phyloP scores from a whole-genome alignment of 2,888 invertebrate species.

The Linyphia triangularis region DNA sequence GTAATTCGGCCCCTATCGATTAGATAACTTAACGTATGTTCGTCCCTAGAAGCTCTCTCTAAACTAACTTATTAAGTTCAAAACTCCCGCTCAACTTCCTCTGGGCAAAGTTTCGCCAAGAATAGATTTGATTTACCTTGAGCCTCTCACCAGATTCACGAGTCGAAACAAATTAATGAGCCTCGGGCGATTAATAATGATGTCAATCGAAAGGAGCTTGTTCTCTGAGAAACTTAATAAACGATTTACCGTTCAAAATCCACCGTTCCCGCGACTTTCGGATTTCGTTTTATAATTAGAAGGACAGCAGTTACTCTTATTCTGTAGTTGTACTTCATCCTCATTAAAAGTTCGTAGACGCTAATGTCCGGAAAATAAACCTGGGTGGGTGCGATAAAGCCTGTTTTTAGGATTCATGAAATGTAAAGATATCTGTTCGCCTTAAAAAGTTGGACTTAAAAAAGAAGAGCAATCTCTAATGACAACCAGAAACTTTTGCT shows the following conservation, averaged over 20 bases:
- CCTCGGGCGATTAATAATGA: slow-evolving; percentile 49
- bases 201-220: slow-evolving; percentile 32
- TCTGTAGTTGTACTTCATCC: too few relatives aligned
- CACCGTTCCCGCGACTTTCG: background rate
- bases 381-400: too few relatives aligned
- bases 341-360: too few relatives aligned
- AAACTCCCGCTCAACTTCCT: slow-evolving; percentile 29
- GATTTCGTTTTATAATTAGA: slow-evolving; percentile 47
- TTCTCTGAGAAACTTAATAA: slow-evolving; percentile 25
- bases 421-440: too few relatives aligned
- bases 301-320: too few relatives aligned
- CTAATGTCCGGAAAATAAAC: too few relatives aligned
- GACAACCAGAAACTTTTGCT: too few relatives aligned
- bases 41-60: background rate
- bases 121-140: slow-evolving; percentile 50
- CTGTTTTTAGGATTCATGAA: too few relatives aligned
- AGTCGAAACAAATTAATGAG: slow-evolving; percentile 60
- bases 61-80: slow-evolving; percentile 27
- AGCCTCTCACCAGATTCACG: slow-evolving; percentile 9
- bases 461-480: too few relatives aligned
- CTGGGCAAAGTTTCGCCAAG: slow-evolving; percentile 44
- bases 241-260: slow-evolving; percentile 26
- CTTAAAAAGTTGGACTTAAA: too few relatives aligned
- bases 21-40: slow-evolving; percentile 3
- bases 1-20: slow-evolving; percentile 17